Conservation (phyloP, 2,113 vertebrate genomes). For the Aptenodytes patagonicus region DNA sequence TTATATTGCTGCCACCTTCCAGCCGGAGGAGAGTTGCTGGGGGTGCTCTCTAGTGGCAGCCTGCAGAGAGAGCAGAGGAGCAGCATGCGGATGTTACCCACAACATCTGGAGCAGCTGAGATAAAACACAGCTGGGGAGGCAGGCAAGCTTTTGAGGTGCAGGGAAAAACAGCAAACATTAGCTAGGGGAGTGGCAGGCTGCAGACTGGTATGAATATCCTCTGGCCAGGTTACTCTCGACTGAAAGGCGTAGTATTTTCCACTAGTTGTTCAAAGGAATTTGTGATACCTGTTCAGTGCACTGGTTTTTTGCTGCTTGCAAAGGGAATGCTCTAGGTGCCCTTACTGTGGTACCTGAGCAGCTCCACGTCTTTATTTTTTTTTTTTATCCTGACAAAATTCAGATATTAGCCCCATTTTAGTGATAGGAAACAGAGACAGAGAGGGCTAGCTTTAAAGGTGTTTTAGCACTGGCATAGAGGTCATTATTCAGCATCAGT, state of each 20-base stretch:
- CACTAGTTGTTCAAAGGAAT: not conserved
- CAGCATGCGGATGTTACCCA: not conserved
- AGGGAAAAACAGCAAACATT: not conserved
- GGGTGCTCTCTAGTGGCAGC: not conserved
- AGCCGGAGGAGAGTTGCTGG: not conserved
- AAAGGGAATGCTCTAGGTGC: not conserved
- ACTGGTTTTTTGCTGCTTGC: not conserved
- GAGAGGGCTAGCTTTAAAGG: not conserved
- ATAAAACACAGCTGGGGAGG: not conserved
- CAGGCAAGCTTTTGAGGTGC: not conserved
- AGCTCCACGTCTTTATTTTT: rapidly evolving
- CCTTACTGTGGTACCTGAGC: not conserved
- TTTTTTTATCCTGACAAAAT: not conserved
- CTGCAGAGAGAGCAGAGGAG: not conserved
- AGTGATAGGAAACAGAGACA: not conserved
- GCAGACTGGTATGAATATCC: not conserved
- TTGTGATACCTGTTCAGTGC: not conserved
- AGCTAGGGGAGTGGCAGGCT: not conserved
- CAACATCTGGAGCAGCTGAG: not conserved
- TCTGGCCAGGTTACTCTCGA: not conserved
- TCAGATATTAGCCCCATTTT: not conserved
- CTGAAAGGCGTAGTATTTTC: not conserved
- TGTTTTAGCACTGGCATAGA: not conserved
- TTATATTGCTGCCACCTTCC: not conserved
- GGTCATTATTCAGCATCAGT: not conserved